These are phyloP conservation scores for Zaprionus nigranus DNA, from an alignment of 1,140 invertebrate genomes.

Conservation along the genomic window DNA sequence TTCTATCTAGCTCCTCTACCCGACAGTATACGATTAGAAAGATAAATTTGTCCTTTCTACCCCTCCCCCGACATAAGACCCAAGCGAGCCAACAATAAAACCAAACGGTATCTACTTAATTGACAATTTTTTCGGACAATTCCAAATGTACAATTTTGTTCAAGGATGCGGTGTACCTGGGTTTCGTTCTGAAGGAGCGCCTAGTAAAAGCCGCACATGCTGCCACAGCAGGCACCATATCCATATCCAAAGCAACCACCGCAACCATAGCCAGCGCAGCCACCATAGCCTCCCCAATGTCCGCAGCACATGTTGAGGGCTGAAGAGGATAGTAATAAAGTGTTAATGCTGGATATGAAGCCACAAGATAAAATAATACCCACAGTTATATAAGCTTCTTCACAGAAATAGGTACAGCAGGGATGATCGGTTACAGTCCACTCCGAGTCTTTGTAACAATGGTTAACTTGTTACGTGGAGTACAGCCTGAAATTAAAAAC, in stretches of 20 bases:
- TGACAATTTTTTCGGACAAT: too few species aligned
- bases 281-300: slow-evolving; percentile 10
- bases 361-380: not conserved
- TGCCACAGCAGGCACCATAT: not conserved
- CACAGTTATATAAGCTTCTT: slow-evolving; percentile 3
- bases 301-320: slow-evolving; percentile 10
- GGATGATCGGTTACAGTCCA: not conserved
- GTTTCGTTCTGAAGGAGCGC: slow-evolving; percentile 18
- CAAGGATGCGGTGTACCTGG: not conserved
- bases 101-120: too few species aligned
- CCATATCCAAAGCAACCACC: not conserved
- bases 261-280: slow-evolving; percentile 12
- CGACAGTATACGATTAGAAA: too few species aligned
- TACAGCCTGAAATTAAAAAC: not conserved
- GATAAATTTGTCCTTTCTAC: too few species aligned
- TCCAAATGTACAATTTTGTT: not conserved
- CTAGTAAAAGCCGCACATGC: not conserved
- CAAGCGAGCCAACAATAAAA: too few species aligned
- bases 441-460: not conserved
- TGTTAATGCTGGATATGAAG: not conserved
- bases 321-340: not conserved
- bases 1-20: too few species aligned
- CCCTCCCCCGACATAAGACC: too few species aligned
- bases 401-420: slow-evolving; percentile 18
- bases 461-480: not conserved